Evolutionary conservation across 2,113 vertebrate genomes (phyloP).

Genomic region (Pachyramphus minor): DNA sequence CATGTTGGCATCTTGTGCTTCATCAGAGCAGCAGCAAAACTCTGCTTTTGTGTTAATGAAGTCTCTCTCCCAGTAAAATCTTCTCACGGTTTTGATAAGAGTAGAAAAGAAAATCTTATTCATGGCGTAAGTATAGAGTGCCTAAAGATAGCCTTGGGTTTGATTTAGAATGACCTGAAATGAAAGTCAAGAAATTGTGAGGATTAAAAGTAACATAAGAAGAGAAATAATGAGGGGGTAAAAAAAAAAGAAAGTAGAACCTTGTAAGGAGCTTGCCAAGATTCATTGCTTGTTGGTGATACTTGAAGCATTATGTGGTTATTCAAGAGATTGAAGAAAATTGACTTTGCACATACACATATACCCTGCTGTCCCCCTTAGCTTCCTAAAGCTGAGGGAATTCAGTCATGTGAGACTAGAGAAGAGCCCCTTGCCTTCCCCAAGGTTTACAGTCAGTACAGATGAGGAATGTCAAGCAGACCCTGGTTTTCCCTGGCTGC

Average conservation of each 20-base stretch:
- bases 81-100: background rate
- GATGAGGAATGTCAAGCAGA: background rate
- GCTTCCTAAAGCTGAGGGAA: background rate
- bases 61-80: background rate
- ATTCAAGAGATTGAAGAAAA: background rate
- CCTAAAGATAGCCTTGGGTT: background rate
- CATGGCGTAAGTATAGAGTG: background rate
- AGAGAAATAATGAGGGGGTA: background rate
- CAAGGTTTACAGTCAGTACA: background rate
- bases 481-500: background rate
- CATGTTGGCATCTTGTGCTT: background rate
- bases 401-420: background rate
- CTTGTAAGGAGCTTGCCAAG: background rate
- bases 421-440: background rate
- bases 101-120: background rate
- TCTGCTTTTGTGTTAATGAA: background rate
- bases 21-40: background rate
- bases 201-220: background rate
- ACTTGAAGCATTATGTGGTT: background rate
- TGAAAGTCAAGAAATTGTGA: background rate
- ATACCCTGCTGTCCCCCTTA: background rate
- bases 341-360: background rate
- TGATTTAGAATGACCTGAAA: background rate
- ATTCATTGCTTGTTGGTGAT: background rate
- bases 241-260: background rate